Conservation (phyloP, 2,888 invertebrate genomes). For the Parelbella ahira region DNA sequence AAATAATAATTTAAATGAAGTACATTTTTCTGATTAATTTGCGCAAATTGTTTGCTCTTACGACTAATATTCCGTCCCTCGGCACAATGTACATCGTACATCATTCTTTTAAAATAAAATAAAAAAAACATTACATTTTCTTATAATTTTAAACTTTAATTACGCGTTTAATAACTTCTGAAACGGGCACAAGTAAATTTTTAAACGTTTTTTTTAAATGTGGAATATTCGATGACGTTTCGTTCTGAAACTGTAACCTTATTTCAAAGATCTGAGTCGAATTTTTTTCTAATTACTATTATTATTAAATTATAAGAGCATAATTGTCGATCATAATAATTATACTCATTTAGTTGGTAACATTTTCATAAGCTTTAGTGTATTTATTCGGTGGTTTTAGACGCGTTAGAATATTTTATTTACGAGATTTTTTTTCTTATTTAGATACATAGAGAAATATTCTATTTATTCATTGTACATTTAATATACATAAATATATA, state of each 20-base stretch:
- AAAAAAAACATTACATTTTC: no score
- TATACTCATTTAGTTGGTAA: constrained; percentile 68
- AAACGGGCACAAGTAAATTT: constrained; percentile 43
- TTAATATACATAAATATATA: no score
- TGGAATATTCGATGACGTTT: constrained; percentile 31
- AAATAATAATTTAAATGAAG: no score
- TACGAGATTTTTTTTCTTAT: constrained; percentile 44
- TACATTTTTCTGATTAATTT: constrained; percentile 1
- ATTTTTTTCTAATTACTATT: constrained; percentile 18
- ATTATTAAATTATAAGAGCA: constrained; percentile 49
- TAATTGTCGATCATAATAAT: constrained; percentile 73
- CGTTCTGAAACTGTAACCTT: constrained; percentile 25
- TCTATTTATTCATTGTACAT: constrained; percentile 69
- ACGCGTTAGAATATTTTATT: constrained; percentile 43
- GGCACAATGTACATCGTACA: constrained; percentile 45
- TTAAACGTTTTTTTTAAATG: constrained; percentile 5
- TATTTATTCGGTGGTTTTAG: constrained; percentile 57
- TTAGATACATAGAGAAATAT: constrained; percentile 41
- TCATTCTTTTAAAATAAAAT: constrained; percentile 7
- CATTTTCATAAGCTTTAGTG: constrained; percentile 60
- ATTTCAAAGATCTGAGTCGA: constrained; percentile 30
- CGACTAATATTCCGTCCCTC: constrained; percentile 60
- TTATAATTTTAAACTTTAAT: constrained; percentile 10
- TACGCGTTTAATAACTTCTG: no score
- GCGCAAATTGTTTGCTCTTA: constrained; percentile 35